These are phyloP conservation scores for Donacobius atricapilla DNA, from an alignment of 2,113 vertebrate species.

Conservation along the genomic window DNA sequence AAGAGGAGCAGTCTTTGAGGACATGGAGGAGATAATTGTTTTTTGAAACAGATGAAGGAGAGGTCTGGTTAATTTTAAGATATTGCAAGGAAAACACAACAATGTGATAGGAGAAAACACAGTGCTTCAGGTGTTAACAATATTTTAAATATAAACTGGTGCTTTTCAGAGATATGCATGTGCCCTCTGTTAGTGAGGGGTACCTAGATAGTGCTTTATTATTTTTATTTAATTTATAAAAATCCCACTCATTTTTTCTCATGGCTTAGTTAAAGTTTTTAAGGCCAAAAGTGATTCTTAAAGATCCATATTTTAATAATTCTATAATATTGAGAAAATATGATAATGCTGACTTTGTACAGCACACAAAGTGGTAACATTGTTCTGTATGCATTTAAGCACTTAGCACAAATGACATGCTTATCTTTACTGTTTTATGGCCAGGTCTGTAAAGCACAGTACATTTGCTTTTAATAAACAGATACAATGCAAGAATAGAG, in stretches of 20 bases:
- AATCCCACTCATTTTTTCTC: background rate
- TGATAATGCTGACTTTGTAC: background rate
- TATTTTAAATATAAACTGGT: background rate
- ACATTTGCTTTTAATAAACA: background rate
- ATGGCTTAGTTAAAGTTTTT: background rate
- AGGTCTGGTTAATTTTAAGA: background rate
- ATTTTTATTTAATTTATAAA: background rate
- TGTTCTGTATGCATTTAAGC: background rate
- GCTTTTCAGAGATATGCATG: background rate
- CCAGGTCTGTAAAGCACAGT: background rate
- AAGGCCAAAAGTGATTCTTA: background rate
- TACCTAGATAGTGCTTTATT: background rate
- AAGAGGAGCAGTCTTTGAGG: background rate
- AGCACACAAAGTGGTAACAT: background rate
- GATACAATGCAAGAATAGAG: background rate
- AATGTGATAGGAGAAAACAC: background rate
- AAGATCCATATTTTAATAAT: background rate
- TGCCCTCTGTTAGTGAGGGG: background rate
- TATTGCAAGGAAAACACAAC: background rate
- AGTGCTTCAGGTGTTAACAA: background rate
- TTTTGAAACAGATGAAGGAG: background rate
- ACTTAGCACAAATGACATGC: background rate
- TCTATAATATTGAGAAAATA: background rate
- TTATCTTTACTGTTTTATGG: background rate
- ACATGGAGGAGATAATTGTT: background rate